These are phyloP conservation scores for Stichopus chloronotus DNA, from an alignment of 35 echinoderm and acorn worm genomes.

Conservation along the genomic window DNA sequence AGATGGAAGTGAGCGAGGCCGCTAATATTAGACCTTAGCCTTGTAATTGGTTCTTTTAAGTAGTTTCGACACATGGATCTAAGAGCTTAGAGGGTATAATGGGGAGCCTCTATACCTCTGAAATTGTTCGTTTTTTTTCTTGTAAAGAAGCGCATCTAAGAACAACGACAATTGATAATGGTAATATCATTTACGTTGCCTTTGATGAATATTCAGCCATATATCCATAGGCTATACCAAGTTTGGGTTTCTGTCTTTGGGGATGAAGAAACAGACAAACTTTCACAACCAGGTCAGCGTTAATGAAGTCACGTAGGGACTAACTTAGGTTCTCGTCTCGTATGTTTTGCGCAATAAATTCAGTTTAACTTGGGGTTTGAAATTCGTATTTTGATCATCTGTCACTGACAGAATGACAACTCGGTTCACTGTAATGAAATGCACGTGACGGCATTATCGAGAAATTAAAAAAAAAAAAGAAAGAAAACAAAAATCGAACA, in stretches of 20 bases:
- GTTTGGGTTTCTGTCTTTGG: background rate
- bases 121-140: too few species aligned
- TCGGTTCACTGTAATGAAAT: too few species aligned
- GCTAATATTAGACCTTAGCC: background rate
- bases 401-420: too few species aligned
- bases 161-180: background rate
- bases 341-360: too few species aligned
- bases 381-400: too few species aligned
- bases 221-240: background rate
- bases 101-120: background rate
- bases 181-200: background rate
- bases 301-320: too few species aligned
- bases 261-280: background rate
- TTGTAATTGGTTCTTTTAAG: background rate
- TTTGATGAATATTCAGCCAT: background rate
- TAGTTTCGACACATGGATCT: background rate
- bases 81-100: background rate
- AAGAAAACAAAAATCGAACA: too few species aligned
- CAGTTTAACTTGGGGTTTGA: too few species aligned
- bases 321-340: too few species aligned
- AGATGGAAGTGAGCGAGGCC: background rate
- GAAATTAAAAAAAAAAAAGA: too few species aligned
- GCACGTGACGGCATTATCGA: too few species aligned
- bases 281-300: background rate
- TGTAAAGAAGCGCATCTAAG: too few species aligned